Evolutionary conservation across 2,888 invertebrate genomes (phyloP).

Genomic region (Amiota communis): DNA sequence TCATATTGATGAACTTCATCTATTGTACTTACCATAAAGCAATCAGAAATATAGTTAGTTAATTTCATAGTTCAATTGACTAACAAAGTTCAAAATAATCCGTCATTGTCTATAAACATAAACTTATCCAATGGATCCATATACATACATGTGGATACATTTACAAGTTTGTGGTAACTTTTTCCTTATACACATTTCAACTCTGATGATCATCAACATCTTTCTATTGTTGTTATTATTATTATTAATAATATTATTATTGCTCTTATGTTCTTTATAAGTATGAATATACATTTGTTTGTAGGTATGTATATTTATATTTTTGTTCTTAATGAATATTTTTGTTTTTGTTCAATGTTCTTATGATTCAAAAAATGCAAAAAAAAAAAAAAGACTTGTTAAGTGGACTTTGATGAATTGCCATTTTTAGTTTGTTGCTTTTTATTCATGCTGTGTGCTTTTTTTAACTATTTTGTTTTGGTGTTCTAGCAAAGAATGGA

Average conservation of each 20-base stretch:
- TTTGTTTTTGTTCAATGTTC: too few species aligned
- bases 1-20: too few species aligned
- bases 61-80: too few species aligned
- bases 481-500: background rate
- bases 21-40: too few species aligned
- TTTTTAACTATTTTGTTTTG: background rate
- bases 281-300: too few species aligned
- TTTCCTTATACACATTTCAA: too few species aligned
- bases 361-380: constrained; percentile 53
- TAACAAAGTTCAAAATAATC: too few species aligned
- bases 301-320: constrained; percentile 29
- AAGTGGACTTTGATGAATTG: constrained; percentile 65
- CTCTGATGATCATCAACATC: background rate
- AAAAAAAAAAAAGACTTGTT: constrained; percentile 54
- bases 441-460: constrained; percentile 52
- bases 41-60: too few species aligned
- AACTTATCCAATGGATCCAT: too few species aligned
- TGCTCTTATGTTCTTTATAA: constrained; percentile 26
- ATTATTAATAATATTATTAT: background rate
- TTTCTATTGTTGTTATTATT: constrained; percentile 10
- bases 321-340: constrained; percentile 27
- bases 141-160: too few species aligned
- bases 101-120: too few species aligned
- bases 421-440: constrained; percentile 55
- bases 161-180: too few species aligned